Evolutionary conservation across 2,888 invertebrate genomes (phyloP).

Genomic region (Nezara viridula): DNA sequence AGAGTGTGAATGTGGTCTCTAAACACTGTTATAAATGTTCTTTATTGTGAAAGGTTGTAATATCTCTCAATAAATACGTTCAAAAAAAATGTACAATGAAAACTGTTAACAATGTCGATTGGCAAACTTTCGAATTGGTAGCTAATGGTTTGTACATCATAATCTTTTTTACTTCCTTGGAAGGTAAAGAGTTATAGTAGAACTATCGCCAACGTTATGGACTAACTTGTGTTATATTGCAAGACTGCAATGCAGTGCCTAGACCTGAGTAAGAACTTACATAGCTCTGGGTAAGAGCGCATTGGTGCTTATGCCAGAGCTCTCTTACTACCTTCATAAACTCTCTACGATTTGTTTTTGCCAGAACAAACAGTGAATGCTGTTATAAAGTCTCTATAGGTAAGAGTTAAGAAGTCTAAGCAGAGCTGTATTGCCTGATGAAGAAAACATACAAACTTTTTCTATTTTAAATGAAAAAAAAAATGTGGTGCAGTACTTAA

Average conservation of each 20-base stretch:
- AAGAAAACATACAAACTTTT: too few species aligned
- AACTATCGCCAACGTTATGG: not conserved
- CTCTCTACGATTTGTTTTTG: not conserved
- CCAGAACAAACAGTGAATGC: too few species aligned
- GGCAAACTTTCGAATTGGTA: too few species aligned
- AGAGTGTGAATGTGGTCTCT: too few species aligned
- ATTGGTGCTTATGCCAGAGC: not conserved
- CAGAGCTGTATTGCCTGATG: too few species aligned
- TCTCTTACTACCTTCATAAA: not conserved
- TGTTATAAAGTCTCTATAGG: not conserved
- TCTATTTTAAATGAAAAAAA: too few species aligned
- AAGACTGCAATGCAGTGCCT: not conserved
- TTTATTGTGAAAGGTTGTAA: too few species aligned
- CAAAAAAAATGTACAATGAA: too few species aligned
- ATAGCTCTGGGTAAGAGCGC: not conserved
- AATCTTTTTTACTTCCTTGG: not conserved
- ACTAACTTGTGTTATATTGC: not conserved
- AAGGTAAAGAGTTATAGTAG: not conserved
- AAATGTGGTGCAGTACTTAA: too few species aligned
- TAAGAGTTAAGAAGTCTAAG: not conserved
- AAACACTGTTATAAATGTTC: too few species aligned
- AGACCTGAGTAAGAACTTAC: not conserved
- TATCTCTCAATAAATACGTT: too few species aligned
- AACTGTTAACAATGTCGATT: too few species aligned
- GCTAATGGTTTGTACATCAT: not conserved